Evolutionary conservation across 2,888 invertebrate species (phyloP).

Genomic region (Aphidoletes aphidimyza): DNA sequence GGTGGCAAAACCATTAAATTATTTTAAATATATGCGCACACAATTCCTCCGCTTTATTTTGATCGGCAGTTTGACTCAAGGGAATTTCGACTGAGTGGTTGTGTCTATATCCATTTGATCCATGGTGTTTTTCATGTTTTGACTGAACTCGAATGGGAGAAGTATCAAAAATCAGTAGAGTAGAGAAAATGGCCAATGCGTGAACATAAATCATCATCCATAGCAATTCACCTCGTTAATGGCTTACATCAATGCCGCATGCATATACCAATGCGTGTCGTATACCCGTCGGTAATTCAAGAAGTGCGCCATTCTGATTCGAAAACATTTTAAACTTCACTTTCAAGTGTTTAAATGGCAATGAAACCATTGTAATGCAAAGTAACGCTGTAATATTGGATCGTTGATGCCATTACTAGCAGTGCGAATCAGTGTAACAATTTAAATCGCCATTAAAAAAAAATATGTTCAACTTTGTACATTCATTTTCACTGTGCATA

Average conservation of each 20-base stretch:
- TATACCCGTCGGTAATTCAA: too few relatives aligned
- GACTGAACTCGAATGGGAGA: too few relatives aligned
- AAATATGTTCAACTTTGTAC: not conserved
- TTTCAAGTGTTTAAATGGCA: not conserved
- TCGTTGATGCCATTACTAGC: not conserved
- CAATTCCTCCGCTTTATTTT: not conserved
- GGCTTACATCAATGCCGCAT: not conserved
- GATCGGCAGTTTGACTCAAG: not conserved
- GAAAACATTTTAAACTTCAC: too few relatives aligned
- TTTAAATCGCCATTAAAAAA: conserved; percentile 5
- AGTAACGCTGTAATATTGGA: not conserved
- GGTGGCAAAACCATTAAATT: not conserved
- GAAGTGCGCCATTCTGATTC: too few relatives aligned
- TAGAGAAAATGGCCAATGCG: not conserved
- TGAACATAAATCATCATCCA: not conserved
- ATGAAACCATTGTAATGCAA: not conserved
- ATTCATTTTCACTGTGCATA: not conserved
- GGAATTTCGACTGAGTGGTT: not conserved
- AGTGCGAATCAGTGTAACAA: conserved; percentile 4
- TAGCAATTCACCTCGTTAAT: not conserved
- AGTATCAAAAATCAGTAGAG: not conserved
- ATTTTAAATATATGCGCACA: conserved; percentile 5
- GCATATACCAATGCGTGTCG: not conserved
- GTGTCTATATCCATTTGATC: not conserved
- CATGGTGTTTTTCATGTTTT: not conserved